These are phyloP conservation scores for Sinocyclocheilus rhinocerous DNA, from an alignment of 2,113 vertebrate species.

Conservation along the genomic window DNA sequence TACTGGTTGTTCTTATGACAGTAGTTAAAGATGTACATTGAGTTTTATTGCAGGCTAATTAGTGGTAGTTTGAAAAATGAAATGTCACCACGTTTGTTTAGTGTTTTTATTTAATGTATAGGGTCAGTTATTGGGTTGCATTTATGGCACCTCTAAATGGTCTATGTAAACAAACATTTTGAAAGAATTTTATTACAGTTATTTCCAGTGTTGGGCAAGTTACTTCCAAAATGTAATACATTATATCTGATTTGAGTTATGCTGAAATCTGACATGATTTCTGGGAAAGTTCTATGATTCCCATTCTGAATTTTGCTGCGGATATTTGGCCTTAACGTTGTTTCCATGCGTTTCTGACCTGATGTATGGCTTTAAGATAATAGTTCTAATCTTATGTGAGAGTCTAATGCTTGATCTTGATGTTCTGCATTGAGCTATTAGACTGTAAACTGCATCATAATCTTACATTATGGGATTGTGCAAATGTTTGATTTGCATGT, in stretches of 20 bases:
- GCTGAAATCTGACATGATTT: not conserved
- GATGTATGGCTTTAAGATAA: not conserved
- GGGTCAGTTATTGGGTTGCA: not conserved
- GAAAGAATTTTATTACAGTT: not conserved
- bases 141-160: not conserved
- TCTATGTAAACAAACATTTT: not conserved
- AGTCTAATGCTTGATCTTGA: not conserved
- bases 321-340: not conserved
- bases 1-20: not conserved
- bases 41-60: not conserved
- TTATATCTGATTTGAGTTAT: not conserved
- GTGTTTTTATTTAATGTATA: not conserved
- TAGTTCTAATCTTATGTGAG: not conserved
- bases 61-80: not conserved
- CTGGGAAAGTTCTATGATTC: no score
- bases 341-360: not conserved
- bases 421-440: not conserved
- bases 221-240: no score
- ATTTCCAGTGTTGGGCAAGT: no score
- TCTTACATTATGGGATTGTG: not conserved
- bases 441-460: not conserved
- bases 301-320: not conserved
- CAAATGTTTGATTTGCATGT: not conserved
- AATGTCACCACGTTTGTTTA: not conserved
- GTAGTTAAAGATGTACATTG: not conserved